Evolutionary conservation across 1,140 invertebrate species (phyloP).

Genomic region (Augochlora pura): DNA sequence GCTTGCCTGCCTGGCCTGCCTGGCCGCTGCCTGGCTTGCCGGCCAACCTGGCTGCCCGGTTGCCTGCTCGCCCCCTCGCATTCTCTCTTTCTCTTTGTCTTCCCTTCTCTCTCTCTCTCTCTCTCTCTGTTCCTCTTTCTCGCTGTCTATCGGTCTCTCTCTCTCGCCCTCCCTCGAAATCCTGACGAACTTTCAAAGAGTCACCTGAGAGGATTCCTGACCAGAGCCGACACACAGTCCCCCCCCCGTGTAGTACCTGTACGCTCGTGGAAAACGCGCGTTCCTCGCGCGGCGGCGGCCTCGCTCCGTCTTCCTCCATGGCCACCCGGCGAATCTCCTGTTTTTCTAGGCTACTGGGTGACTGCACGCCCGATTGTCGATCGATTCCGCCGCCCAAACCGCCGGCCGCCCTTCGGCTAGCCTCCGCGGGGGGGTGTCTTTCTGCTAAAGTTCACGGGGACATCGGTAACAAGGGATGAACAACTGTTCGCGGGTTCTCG

Average conservation of each 20-base stretch:
- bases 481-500: no score
- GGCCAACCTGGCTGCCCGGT: no score
- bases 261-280: constrained; percentile 20
- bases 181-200: constrained; percentile 49
- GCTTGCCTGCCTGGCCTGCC: background rate
- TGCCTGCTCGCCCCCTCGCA: no score
- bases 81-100: background rate
- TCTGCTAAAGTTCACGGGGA: no score
- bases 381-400: no score
- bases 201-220: constrained; percentile 51
- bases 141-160: background rate
- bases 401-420: no score
- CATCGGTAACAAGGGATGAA: no score
- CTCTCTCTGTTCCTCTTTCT: background rate
- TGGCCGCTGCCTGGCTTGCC: no score
- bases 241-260: background rate
- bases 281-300: background rate
- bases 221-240: background rate
- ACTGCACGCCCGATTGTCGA: background rate
- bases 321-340: background rate
- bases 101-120: no score
- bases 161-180: background rate
- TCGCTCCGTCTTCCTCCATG: no score
- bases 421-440: no score
- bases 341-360: constrained; percentile 22